Evolutionary conservation across 37 sponge, comb jelly and placozoan species (phyloP).

Genomic region (Ianthella basta): DNA sequence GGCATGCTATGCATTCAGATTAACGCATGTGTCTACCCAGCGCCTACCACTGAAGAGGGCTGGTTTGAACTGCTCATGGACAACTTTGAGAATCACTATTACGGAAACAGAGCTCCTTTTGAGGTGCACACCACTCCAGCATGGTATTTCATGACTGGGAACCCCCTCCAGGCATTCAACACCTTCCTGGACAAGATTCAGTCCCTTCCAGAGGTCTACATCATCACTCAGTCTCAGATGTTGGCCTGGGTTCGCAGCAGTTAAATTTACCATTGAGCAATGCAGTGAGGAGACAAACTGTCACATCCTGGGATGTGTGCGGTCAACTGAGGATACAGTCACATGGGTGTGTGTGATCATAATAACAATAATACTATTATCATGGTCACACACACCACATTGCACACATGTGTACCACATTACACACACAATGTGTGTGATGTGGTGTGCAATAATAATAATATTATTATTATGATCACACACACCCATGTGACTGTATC

Average conservation of each 20-base stretch:
- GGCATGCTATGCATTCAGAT: conserved; percentile 35
- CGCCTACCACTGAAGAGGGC: conserved; percentile 31
- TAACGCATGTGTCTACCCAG: conserved; percentile 29
- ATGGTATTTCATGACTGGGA: conserved; percentile 14
- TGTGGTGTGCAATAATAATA: no score
- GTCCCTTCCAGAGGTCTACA: conserved; percentile 49
- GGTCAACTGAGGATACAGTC: no score
- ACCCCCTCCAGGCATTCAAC: conserved; percentile 6
- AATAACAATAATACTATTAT: no score
- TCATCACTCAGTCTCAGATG: conserved; percentile 61
- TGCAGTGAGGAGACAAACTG: no score
- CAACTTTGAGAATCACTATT: conserved; percentile 57
- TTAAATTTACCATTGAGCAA: no score
- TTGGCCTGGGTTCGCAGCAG: conserved; percentile 57
- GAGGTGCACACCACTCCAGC: conserved; percentile 52
- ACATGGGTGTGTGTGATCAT: no score
- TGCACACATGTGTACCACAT: no score
- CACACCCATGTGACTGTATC: no score
- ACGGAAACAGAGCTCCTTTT: conserved; percentile 51
- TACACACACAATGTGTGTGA: no score
- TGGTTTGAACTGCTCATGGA: conserved; percentile 44
- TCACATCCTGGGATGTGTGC: no score
- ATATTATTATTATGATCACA: no score
- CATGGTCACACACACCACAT: no score
- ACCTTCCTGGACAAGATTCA: conserved; percentile 45